Evolutionary conservation across 2,888 invertebrate genomes (phyloP).

Genomic region (Cosmia trapezina): DNA sequence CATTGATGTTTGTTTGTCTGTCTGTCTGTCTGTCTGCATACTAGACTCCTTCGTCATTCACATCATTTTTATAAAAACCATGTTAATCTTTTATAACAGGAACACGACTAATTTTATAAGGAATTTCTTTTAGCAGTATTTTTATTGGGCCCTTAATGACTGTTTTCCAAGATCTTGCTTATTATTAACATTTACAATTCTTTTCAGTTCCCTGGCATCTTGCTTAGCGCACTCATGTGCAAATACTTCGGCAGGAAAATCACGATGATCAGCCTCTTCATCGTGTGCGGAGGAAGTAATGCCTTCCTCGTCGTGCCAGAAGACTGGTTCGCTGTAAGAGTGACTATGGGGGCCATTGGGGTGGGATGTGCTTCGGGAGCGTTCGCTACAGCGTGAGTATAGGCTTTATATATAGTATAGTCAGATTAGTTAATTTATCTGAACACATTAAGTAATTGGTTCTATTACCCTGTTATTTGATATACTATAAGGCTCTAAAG

Average conservation of each 20-base stretch:
- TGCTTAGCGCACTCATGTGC: constrained; percentile 85
- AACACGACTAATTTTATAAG: no score
- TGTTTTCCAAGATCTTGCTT: constrained; percentile 2
- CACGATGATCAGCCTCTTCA: constrained; percentile 90
- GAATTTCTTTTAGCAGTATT: neutral
- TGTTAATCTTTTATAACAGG: neutral
- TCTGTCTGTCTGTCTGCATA: neutral
- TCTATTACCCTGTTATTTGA: neutral
- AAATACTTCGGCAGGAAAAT: constrained; percentile 91
- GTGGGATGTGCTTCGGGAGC: constrained; percentile 70
- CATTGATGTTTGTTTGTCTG: neutral
- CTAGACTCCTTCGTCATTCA: neutral
- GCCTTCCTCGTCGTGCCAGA: constrained; percentile 68
- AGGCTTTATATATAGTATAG: neutral
- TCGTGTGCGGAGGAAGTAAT: constrained; percentile 87
- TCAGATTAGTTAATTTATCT: neutral
- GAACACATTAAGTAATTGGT: no score
- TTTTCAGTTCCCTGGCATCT: constrained; percentile 90
- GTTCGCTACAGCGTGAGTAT: constrained; percentile 71
- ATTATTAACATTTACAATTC: neutral
- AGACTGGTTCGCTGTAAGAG: constrained; percentile 68
- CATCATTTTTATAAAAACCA: neutral
- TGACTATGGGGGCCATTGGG: constrained; percentile 68
- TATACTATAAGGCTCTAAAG: neutral
- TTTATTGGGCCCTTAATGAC: neutral